A percentile compares a stretch with the other conserved stretches of the same genome.
These are phyloP conservation scores for Cyaniris semiargus DNA, from an alignment of 2,888 invertebrate genomes.

Conservation along the genomic window DNA sequence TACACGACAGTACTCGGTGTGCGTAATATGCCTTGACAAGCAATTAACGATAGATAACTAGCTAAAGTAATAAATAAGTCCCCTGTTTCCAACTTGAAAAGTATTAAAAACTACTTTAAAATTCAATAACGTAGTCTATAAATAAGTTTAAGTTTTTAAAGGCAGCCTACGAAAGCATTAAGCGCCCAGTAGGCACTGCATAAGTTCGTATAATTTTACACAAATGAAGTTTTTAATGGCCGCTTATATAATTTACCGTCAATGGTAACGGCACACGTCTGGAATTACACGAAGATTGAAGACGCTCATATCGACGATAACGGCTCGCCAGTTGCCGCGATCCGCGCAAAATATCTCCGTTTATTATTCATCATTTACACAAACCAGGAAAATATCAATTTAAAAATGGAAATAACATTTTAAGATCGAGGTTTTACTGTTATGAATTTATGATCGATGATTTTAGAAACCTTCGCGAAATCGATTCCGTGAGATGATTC, in stretches of 20 bases:
- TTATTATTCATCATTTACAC: slow-evolving; percentile 3
- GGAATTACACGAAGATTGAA: slow-evolving; percentile 30
- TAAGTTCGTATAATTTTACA: slow-evolving; percentile 25
- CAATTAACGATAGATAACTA: neutral
- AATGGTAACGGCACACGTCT: slow-evolving; percentile 26
- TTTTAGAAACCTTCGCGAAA: slow-evolving; percentile 3
- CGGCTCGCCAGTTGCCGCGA: neutral
- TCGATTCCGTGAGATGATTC: neutral
- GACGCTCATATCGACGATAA: slow-evolving; percentile 28
- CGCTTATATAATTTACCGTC: slow-evolving; percentile 33
- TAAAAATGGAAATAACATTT: slow-evolving; percentile 1
- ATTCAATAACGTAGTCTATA: neutral
- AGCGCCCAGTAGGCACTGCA: neutral
- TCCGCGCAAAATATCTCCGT: slow-evolving; percentile 7
- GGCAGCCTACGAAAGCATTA: too few relatives aligned
- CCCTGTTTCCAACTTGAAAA: neutral
- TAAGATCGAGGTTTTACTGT: neutral
- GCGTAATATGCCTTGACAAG: neutral
- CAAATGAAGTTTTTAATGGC: slow-evolving; percentile 36
- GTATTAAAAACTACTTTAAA: neutral
- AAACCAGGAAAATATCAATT: neutral
- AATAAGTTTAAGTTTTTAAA: too few relatives aligned
- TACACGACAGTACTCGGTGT: neutral
- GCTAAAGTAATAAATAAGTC: neutral
- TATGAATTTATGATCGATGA: neutral